Evolutionary conservation across 2,888 invertebrate species (phyloP).

Genomic region (Rapana venosa): DNA sequence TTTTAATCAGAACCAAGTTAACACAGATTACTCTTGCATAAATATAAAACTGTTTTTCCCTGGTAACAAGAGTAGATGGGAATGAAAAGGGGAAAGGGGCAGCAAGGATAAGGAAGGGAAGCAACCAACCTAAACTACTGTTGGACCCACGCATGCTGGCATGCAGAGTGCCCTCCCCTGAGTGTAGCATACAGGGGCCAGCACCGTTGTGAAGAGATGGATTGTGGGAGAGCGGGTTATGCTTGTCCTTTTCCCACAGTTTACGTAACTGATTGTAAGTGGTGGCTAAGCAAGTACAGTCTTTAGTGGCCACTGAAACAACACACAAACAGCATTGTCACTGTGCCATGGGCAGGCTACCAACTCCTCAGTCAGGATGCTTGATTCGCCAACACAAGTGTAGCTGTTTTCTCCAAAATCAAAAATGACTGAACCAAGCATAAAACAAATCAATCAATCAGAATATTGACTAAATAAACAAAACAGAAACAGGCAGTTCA

Average conservation of each 20-base stretch:
- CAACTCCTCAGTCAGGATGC: too few relatives aligned
- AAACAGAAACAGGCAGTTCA: not conserved
- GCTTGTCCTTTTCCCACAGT: constrained; percentile 77
- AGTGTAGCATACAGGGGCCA: constrained; percentile 35
- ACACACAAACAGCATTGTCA: constrained; percentile 42
- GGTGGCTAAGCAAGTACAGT: constrained; percentile 75
- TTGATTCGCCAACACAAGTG: too few relatives aligned
- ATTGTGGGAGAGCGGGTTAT: constrained; percentile 46
- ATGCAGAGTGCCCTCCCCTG: constrained; percentile 44
- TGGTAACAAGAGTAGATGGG: not conserved
- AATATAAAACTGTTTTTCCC: too few relatives aligned
- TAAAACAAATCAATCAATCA: too few relatives aligned
- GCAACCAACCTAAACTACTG: constrained; percentile 60
- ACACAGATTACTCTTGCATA: too few relatives aligned
- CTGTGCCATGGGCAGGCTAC: constrained; percentile 7
- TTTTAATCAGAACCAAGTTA: too few relatives aligned
- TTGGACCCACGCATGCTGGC: constrained; percentile 54
- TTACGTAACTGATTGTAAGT: constrained; percentile 77
- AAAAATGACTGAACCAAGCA: not conserved
- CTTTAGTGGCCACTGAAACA: constrained; percentile 73
- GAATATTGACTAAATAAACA: not conserved
- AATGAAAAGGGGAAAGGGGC: not conserved
- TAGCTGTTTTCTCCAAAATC: not conserved
- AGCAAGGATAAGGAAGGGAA: constrained; percentile 23
- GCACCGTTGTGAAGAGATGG: constrained; percentile 51